Conservation (phyloP, 2,113 vertebrate species). For the Pachypanchax playfairii region DNA sequence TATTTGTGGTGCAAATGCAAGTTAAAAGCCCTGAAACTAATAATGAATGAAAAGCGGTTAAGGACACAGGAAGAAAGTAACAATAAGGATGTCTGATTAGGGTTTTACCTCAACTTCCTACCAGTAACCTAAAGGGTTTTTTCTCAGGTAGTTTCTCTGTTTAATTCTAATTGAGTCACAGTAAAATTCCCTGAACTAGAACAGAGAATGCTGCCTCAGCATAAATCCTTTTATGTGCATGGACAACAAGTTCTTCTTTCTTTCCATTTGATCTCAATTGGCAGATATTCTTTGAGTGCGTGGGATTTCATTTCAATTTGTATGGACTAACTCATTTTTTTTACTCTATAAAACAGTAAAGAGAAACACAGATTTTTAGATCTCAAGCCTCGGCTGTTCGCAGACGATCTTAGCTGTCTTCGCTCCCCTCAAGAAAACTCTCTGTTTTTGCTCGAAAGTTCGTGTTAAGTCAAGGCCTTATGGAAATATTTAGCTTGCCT, state of each 20-base stretch:
- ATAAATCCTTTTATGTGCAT: too few relatives aligned
- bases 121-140: too few relatives aligned
- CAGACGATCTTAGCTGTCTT: conserved; percentile 1
- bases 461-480: conserved; percentile 22
- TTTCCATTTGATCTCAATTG: conserved; percentile 8
- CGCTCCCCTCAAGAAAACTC: conserved; percentile 20
- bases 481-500: conserved; percentile 46
- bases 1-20: conserved; percentile 45
- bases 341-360: not conserved
- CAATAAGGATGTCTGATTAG: conserved; percentile 37
- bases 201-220: too few relatives aligned
- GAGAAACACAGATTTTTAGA: conserved; percentile 14
- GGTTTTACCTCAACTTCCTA: conserved; percentile 14
- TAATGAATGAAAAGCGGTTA: conserved; percentile 57
- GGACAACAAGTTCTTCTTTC: too few relatives aligned
- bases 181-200: too few relatives aligned
- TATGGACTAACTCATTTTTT: not conserved
- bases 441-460: conserved; percentile 26
- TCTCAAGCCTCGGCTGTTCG: conserved; percentile 35
- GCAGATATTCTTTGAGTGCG: conserved; percentile 5
- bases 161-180: not conserved
- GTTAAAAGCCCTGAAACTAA: conserved; percentile 62
- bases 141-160: too few relatives aligned
- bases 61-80: conserved; percentile 5
- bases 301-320: conserved; percentile 2